Conservation (phyloP, 2,888 invertebrate genomes). For the Conchocele bisecta region DNA sequence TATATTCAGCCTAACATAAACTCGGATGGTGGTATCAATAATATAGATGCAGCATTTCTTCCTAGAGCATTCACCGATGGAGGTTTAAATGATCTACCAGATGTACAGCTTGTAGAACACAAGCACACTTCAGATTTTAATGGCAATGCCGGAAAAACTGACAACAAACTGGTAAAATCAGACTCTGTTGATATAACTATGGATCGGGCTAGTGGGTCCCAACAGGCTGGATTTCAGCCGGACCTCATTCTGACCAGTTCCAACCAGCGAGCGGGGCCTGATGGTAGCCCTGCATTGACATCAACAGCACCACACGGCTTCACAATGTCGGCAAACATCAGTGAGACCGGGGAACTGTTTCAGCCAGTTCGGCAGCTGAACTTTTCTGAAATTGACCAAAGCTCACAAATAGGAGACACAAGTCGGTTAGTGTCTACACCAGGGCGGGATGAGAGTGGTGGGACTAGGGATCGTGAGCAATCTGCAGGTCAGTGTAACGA, state of each 20-base stretch:
- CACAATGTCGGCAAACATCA: constrained; percentile 39
- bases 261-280: constrained; percentile 60
- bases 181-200: too few species aligned
- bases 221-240: constrained; percentile 41
- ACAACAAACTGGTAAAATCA: neutral
- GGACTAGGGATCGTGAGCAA: neutral
- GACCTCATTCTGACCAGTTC: constrained; percentile 51
- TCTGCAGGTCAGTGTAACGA: neutral
- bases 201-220: too few species aligned
- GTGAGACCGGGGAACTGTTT: constrained; percentile 64
- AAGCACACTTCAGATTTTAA: too few species aligned
- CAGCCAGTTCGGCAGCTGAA: constrained; percentile 60
- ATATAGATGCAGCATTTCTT: constrained; percentile 44
- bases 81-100: constrained; percentile 18
- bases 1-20: constrained; percentile 14
- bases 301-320: constrained; percentile 50
- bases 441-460: constrained; percentile 20
- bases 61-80: constrained; percentile 52
- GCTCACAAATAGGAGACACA: constrained; percentile 56
- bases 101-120: too few species aligned
- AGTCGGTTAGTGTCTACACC: constrained; percentile 57
- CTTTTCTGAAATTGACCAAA: constrained; percentile 66
- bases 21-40: constrained; percentile 5
- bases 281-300: constrained; percentile 64
- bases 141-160: too few species aligned